Evolutionary conservation across 1,140 invertebrate species (phyloP).

Genomic region (Lepidostoma basale): DNA sequence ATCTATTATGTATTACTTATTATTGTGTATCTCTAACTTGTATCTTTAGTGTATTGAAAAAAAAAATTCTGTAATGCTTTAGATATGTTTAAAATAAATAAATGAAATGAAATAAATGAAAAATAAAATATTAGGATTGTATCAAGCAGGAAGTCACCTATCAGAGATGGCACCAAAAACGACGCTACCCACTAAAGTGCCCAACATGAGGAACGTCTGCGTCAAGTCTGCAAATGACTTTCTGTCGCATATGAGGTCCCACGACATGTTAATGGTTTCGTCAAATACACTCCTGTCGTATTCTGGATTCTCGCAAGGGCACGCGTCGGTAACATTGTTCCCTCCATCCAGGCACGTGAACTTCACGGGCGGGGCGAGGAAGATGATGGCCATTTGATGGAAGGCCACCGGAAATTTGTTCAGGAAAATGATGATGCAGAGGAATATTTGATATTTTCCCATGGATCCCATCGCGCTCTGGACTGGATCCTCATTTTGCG

Average conservation of each 20-base stretch:
- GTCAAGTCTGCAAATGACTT: conserved; percentile 69
- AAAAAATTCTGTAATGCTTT: no score
- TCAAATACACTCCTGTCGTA: conserved; percentile 70
- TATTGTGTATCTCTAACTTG: no score
- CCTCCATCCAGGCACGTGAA: conserved; percentile 54
- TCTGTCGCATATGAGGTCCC: conserved; percentile 73
- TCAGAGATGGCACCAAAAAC: conserved; percentile 59
- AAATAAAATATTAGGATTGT: not conserved
- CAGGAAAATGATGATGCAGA: conserved; percentile 68
- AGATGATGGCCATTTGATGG: conserved; percentile 71
- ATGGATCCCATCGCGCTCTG: conserved; percentile 68
- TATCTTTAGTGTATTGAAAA: no score
- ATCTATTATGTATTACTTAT: no score
- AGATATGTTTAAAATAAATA: no score
- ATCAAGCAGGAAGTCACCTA: no score
- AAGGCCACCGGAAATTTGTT: conserved; percentile 74
- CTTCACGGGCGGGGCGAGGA: conserved; percentile 64
- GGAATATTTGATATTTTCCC: conserved; percentile 70
- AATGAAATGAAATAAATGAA: no score
- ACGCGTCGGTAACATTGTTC: conserved; percentile 48
- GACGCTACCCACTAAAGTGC: conserved; percentile 55
- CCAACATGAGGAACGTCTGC: conserved; percentile 63
- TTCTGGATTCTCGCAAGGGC: conserved; percentile 62
- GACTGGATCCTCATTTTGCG: conserved; percentile 53
- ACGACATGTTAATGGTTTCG: conserved; percentile 74